Conservation (phyloP, 2,113 vertebrate genomes). For the Halcyon malimbica region DNA sequence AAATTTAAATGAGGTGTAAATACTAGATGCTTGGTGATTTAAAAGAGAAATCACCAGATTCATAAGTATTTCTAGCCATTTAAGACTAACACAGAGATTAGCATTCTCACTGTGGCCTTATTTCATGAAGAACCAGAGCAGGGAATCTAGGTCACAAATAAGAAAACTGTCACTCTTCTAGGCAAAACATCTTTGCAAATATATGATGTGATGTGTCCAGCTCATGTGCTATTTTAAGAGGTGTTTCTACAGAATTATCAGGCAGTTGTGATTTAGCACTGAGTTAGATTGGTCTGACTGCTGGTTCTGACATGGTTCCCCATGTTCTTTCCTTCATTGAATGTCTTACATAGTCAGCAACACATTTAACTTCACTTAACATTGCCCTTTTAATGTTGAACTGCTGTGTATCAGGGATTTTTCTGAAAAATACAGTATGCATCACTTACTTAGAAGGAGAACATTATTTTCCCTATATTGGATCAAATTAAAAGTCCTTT, state of each 20-base stretch:
- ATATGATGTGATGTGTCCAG: not conserved
- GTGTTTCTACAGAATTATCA: not conserved
- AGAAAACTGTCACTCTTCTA: not conserved
- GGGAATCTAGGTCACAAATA: not conserved
- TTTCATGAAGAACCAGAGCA: not conserved
- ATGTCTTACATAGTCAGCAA: not conserved
- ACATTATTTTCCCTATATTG: not conserved
- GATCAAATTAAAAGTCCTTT: not conserved
- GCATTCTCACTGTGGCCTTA: not conserved
- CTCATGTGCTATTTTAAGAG: not conserved
- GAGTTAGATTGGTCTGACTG: not conserved
- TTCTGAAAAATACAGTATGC: not conserved
- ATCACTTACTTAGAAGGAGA: not conserved
- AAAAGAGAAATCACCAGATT: not conserved
- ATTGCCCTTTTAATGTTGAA: not conserved
- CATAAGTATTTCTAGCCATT: not conserved
- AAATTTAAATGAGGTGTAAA: not conserved
- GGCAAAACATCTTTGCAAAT: not conserved
- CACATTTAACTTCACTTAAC: not conserved
- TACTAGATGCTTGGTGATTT: not conserved
- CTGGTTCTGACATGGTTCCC: not conserved
- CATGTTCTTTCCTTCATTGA: fast-evolving
- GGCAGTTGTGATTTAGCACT: not conserved
- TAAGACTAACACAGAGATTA: not conserved
- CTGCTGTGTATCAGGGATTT: not conserved